Percentiles rank a stretch among this genome's conserved stretches.
Evolutionary conservation across 2,888 invertebrate species (phyloP).

Genomic region (Mactromeris polynyma): DNA sequence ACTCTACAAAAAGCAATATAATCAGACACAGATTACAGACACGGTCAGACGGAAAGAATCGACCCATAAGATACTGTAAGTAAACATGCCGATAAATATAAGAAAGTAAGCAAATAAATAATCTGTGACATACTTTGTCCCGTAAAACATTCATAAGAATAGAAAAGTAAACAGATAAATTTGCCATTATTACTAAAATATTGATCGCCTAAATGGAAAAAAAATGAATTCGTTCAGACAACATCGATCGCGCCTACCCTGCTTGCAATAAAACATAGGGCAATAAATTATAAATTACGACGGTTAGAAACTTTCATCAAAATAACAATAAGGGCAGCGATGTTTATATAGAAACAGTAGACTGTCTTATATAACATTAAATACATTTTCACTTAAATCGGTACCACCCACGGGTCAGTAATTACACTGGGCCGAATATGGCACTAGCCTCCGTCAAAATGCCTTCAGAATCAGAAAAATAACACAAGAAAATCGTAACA

Average conservation of each 20-base stretch:
- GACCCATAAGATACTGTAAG: neutral
- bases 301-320: neutral
- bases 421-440: too few species aligned
- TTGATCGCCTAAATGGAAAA: neutral
- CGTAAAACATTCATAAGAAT: slow-evolving; percentile 8
- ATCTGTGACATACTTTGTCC: neutral
- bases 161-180: slow-evolving; percentile 1
- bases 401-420: too few species aligned
- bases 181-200: neutral
- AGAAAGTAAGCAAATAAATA: neutral
- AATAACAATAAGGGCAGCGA: neutral
- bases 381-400: too few species aligned
- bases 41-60: neutral
- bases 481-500: too few species aligned
- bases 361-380: too few species aligned
- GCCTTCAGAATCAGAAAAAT: too few species aligned
- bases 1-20: neutral
- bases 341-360: too few species aligned
- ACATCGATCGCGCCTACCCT: neutral
- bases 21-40: neutral
- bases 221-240: neutral
- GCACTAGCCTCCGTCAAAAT: too few species aligned
- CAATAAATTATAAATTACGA: neutral
- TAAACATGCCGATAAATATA: neutral
- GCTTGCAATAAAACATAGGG: neutral